Evolutionary conservation across 2,797 vertebrate species (phyloP), one percentile per base, ranked within the genome.

Genomic region (Selene dorsalis): DNA sequence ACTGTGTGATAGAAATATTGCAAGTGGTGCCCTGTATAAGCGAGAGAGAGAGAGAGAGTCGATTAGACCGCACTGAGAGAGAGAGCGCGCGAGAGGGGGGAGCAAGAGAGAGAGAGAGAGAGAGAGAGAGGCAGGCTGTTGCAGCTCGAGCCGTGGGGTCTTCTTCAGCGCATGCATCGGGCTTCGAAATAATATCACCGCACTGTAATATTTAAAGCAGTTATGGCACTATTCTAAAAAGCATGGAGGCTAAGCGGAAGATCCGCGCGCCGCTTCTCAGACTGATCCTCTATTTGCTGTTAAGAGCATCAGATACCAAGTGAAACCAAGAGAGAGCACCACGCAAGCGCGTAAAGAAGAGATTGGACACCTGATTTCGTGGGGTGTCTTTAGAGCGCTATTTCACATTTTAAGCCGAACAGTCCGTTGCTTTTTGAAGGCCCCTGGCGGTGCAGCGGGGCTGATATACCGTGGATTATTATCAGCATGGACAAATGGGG

Each of bases 401-500:
- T 83, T 90, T 84, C 74, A 77, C 80, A 55, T 87, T 86, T 79
- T 28, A 80, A 85, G 73, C 77, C 47, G 48, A 79, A 77, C 81
- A 73, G 39, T 70, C 74, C n/a, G 78, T n/a, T 68, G 72, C 45
- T 48, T 65, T 56, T 59, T 52, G n/a, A 63, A 72, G 83, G 68
- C 73, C 82, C 77, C 52, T 39, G 20, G 35, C 75, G 59, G 72
- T 41, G 77, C 77, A 56, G 75, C 35, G 74, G 67, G 74, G 75
- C 72, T 74, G 8, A 35, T 56, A 80, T 18, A 67, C 82, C 68
- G 85, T 85, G 91, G 91, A 92, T 89, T 92, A 93, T 86, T 77
- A 84, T 88, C 84, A 81, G 65, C 88, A 83, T 87, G 92, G 90
- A 89, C 87, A 89, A 75, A 91, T 52, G 88, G 77, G 84, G 83